Conservation (phyloP, 2,797 vertebrate genomes). For the Gadopsis bispinosus region DNA sequence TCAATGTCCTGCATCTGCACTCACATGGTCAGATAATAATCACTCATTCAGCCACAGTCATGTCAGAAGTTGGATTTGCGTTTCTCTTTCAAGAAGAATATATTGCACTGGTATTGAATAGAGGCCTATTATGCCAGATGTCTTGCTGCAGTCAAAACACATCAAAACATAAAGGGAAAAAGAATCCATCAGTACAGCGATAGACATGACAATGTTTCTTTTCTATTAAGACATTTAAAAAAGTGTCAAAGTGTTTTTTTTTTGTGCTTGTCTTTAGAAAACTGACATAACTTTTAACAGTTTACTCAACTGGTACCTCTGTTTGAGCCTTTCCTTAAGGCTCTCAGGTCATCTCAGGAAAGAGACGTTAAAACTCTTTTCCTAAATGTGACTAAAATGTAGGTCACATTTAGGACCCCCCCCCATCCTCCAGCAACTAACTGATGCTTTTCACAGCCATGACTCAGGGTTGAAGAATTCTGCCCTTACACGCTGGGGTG, state of each 20-base stretch:
- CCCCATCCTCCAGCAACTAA: conserved; percentile 5
- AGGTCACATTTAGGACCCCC: no score
- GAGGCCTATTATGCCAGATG: not conserved
- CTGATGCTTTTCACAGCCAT: conserved; percentile 29
- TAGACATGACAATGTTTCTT: not conserved
- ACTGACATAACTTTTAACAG: not conserved
- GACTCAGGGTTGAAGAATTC: conserved; percentile 57
- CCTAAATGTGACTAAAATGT: no score
- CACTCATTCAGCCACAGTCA: not conserved
- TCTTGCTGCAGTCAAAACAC: not conserved
- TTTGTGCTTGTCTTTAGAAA: not conserved
- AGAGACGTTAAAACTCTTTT: conserved; percentile 2
- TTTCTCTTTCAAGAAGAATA: not conserved
- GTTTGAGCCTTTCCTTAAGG: not conserved
- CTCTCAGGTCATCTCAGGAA: conserved; percentile 28
- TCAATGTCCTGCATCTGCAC: not conserved
- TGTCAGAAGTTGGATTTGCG: not conserved
- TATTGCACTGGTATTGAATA: not conserved
- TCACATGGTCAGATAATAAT: not conserved
- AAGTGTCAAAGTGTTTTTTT: not conserved
- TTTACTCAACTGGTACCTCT: not conserved
- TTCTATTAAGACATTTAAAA: not conserved
- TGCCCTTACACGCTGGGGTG: conserved; percentile 31
- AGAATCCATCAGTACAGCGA: not conserved
- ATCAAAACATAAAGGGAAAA: not conserved